A percentile compares a stretch with the other conserved stretches of the same genome.
These are phyloP conservation scores for Ecdyonurus torrentis DNA, from an alignment of 2,888 invertebrate species.

Conservation along the genomic window DNA sequence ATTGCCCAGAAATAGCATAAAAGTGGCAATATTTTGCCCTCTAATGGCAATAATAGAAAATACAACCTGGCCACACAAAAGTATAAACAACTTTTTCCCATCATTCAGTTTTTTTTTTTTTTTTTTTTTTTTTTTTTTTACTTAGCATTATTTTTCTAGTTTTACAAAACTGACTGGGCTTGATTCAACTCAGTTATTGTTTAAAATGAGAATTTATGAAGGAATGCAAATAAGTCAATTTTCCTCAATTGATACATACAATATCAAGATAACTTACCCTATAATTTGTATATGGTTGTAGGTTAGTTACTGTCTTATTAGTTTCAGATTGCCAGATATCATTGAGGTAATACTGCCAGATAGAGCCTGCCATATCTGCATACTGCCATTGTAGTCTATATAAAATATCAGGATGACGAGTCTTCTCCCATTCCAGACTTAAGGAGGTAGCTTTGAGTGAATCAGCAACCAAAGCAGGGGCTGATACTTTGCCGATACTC, in stretches of 20 bases:
- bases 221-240: neutral
- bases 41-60: too few species aligned
- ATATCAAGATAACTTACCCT: conserved; percentile 45
- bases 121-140: neutral
- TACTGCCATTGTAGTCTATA: conserved; percentile 59
- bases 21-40: too few species aligned
- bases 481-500: conserved; percentile 48
- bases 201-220: neutral
- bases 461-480: conserved; percentile 62
- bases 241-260: too few species aligned
- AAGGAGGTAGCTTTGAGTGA: conserved; percentile 58
- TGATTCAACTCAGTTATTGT: too few species aligned
- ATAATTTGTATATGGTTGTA: conserved; percentile 80
- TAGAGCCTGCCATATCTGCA: conserved; percentile 41
- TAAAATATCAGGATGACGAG: conserved; percentile 21
- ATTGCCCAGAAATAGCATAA: too few species aligned
- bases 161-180: too few species aligned
- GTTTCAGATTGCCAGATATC: conserved; percentile 45
- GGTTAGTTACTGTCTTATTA: conserved; percentile 54
- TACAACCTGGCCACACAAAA: too few species aligned
- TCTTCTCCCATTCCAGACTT: conserved; percentile 52
- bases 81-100: neutral
- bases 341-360: conserved; percentile 71
- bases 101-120: neutral
- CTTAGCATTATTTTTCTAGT: conserved; percentile 5